Evolutionary conservation across 2,113 vertebrate species (phyloP).

Genomic region (Nycticebus coucang): DNA sequence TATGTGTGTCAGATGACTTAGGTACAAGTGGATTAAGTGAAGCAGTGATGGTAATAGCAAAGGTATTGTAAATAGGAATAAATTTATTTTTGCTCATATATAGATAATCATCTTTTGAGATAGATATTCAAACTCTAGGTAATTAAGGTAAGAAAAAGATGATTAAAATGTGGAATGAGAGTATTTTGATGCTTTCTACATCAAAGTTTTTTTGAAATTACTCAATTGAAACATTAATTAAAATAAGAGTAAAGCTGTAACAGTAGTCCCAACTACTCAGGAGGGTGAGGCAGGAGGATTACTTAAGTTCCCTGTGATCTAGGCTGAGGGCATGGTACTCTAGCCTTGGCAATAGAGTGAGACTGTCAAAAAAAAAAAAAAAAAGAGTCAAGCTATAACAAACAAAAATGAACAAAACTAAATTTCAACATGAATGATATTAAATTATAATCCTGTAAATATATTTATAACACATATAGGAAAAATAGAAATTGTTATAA

Average conservation of each 20-base stretch:
- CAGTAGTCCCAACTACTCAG: background rate
- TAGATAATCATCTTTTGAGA: background rate
- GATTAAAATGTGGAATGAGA: background rate
- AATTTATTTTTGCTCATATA: background rate
- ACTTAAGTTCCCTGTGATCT: too few species aligned
- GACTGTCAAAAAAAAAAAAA: too few species aligned
- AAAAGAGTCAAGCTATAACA: too few species aligned
- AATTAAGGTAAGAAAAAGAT: background rate
- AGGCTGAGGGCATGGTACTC: too few species aligned
- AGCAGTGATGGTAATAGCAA: background rate
- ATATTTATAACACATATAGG: background rate
- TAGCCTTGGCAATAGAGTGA: too few species aligned
- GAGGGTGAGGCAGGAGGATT: too few species aligned
- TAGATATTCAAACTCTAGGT: background rate
- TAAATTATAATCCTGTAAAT: background rate
- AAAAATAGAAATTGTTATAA: background rate
- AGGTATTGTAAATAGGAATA: background rate
- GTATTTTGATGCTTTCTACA: background rate
- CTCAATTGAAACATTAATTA: background rate
- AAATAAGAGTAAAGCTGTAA: background rate
- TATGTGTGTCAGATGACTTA: background rate
- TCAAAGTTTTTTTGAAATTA: background rate
- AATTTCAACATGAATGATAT: background rate
- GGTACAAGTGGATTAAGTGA: background rate
- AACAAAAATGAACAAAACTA: background rate